Percentiles rank a stretch among this genome's conserved stretches.
These are phyloP conservation scores for Neocrepidodera transversa DNA, from an alignment of 2,888 invertebrate species.

Conservation along the genomic window DNA sequence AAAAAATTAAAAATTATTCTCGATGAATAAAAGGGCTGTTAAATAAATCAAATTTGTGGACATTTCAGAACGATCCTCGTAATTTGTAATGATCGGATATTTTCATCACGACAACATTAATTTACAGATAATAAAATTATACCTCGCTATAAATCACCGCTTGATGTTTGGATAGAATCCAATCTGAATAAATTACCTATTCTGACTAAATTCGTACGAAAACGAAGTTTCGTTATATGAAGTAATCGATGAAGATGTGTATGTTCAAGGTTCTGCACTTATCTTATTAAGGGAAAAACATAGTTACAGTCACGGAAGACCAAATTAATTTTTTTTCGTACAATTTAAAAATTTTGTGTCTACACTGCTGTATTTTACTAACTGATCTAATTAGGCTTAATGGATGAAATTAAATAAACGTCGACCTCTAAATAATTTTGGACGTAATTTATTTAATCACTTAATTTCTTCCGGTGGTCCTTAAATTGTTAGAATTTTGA, in stretches of 20 bases:
- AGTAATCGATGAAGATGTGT: slow-evolving; percentile 20
- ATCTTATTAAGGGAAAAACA: not conserved
- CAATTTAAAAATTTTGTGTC: not conserved
- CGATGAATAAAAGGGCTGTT: too few relatives aligned
- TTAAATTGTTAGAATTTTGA: too few relatives aligned
- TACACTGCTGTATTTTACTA: not conserved
- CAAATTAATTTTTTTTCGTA: slow-evolving; percentile 3
- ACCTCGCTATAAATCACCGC: slow-evolving; percentile 7
- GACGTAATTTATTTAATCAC: not conserved
- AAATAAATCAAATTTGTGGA: too few relatives aligned
- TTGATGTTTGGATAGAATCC: slow-evolving; percentile 24
- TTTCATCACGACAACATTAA: too few relatives aligned
- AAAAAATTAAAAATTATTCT: too few relatives aligned
- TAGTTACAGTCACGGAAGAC: not conserved
- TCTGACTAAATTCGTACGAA: slow-evolving; percentile 15
- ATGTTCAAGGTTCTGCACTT: slow-evolving; percentile 14
- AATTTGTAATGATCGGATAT: too few relatives aligned
- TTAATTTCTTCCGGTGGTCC: not conserved
- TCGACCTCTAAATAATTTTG: not conserved
- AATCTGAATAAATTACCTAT: slow-evolving; percentile 15
- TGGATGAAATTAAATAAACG: not conserved
- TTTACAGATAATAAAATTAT: slow-evolving; percentile 5
- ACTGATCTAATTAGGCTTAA: not conserved
- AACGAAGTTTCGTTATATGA: not conserved
- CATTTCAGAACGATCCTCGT: too few relatives aligned